A percentile compares a stretch with the other conserved stretches of the same genome.
phyloP scores from a whole-genome alignment of 2,113 vertebrate species.

The Myotis davidii region DNA sequence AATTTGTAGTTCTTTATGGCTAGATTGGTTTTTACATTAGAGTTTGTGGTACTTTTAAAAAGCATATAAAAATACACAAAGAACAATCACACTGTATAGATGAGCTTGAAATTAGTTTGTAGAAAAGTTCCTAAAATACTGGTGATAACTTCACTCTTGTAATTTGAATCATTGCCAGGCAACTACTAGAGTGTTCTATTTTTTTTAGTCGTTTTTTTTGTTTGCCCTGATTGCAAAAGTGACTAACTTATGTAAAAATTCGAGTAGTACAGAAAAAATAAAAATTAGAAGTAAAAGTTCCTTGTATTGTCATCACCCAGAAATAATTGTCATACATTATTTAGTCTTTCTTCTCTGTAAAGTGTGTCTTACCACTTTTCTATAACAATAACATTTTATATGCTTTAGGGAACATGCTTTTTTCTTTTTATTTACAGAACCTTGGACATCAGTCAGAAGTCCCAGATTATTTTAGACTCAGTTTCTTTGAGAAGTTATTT shows the following conservation, averaged over 20 bases:
- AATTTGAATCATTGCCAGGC: neutral
- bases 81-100: neutral
- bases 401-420: neutral
- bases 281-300: neutral
- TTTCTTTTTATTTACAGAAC: neutral
- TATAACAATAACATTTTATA: neutral
- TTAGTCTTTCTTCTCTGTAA: neutral
- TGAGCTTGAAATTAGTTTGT: constrained; percentile 28
- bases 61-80: constrained; percentile 31
- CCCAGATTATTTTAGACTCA: neutral
- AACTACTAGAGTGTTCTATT: neutral
- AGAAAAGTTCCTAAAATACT: constrained; percentile 19
- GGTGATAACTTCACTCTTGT: neutral
- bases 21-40: constrained; percentile 40
- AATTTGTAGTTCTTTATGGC: neutral
- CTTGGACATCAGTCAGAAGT: neutral
- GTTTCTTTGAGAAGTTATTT: neutral
- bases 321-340: neutral
- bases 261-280: neutral
- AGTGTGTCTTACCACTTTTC: neutral
- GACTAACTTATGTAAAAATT: neutral
- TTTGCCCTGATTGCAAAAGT: neutral
- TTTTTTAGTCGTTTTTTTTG: neutral
- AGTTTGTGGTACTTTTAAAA: constrained; percentile 15
- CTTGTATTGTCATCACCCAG: neutral